These are phyloP conservation scores for Ceratitis capitata DNA, from an alignment of 1,140 invertebrate genomes.

Conservation along the genomic window DNA sequence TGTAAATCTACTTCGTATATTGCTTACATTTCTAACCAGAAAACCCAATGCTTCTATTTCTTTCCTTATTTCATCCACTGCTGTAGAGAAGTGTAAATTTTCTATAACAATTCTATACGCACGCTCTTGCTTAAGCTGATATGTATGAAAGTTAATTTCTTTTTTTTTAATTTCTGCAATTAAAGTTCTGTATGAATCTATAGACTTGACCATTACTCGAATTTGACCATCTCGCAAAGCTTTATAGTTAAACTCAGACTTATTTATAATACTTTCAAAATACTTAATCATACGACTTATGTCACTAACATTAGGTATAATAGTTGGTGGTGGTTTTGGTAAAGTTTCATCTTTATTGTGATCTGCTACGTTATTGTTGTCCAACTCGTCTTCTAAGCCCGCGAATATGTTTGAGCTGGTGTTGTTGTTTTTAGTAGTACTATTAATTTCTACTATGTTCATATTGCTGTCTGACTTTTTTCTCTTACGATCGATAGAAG, in stretches of 20 bases:
- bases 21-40: conserved; percentile 46
- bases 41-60: conserved; percentile 43
- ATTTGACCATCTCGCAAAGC: conserved; percentile 39
- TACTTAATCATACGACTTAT: conserved; percentile 31
- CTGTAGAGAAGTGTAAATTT: conserved; percentile 48
- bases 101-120: conserved; percentile 48
- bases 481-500: background rate
- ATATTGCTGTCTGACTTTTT: background rate
- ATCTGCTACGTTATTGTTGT: background rate
- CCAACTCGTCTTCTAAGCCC: too few relatives aligned
- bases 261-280: background rate
- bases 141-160: conserved; percentile 42
- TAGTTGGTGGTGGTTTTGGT: conserved; percentile 39
- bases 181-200: conserved; percentile 40
- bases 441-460: background rate
- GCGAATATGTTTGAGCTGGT: too few relatives aligned
- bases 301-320: conserved; percentile 15
- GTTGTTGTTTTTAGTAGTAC: too few relatives aligned
- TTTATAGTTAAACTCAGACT: conserved; percentile 41
- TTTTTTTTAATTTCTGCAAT: conserved; percentile 34
- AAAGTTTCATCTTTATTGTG: background rate
- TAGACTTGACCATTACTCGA: background rate
- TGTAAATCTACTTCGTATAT: conserved; percentile 48
- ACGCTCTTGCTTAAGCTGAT: background rate
- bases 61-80: background rate